A percentile compares a stretch with the other conserved stretches of the same genome.
Evolutionary conservation across 35 echinoderm and acorn worm species (phyloP).

Genomic region (Patiria miniata): DNA sequence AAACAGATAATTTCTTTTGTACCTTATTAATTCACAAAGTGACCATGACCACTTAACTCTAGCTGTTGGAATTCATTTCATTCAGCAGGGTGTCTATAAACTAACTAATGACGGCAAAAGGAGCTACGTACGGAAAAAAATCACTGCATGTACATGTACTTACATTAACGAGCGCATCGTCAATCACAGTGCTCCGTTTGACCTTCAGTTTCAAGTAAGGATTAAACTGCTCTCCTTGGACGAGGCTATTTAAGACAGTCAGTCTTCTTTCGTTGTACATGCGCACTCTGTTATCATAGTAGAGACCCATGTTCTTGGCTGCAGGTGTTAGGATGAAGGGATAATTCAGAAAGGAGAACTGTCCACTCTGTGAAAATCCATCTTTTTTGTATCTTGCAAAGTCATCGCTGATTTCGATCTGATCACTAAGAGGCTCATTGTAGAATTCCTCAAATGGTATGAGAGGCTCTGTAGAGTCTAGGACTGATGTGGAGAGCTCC

Average conservation of each 20-base stretch:
- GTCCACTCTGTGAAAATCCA: not conserved
- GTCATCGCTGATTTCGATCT: conserved; percentile 81
- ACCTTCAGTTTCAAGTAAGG: conserved; percentile 96
- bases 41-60: too few species aligned
- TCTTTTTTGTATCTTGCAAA: conserved; percentile 93
- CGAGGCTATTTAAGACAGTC: conserved; percentile 84
- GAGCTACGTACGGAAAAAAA: too few species aligned
- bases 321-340: conserved; percentile 89
- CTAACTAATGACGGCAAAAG: too few species aligned
- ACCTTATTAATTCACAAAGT: too few species aligned
- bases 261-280: conserved; percentile 92
- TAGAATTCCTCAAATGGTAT: conserved; percentile 96
- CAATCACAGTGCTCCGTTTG: conserved; percentile 79
- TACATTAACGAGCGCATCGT: conserved; percentile 93
- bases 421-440: conserved; percentile 94
- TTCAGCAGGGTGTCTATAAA: too few species aligned
- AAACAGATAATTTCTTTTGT: too few species aligned
- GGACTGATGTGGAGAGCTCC: conserved; percentile 50
- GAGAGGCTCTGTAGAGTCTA: conserved; percentile 71
- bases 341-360: conserved; percentile 90
- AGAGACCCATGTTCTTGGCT: conserved; percentile 86
- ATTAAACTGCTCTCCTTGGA: conserved; percentile 92
- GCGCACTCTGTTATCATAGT: conserved; percentile 94
- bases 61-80: too few species aligned
- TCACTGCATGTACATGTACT: conserved; percentile 34